phyloP scores from a whole-genome alignment of 2,888 invertebrate species.

The Tetramorium bicarinatum region DNA sequence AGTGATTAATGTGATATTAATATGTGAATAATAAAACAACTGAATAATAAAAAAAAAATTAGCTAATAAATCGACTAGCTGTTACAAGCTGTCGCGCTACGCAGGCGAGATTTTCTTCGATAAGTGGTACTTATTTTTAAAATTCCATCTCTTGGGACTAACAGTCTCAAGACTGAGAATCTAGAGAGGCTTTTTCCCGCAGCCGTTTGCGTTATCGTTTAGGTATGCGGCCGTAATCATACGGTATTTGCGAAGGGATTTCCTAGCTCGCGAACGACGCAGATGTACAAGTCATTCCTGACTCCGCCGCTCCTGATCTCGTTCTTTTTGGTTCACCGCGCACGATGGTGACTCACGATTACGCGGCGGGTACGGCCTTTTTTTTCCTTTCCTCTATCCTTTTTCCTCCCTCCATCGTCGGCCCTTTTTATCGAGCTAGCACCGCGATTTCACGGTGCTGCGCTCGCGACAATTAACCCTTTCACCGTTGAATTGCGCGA shows the following conservation, averaged over 20 bases:
- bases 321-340: slow-evolving; percentile 55
- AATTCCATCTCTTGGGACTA: not conserved
- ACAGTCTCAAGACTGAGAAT: not conserved
- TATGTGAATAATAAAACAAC: not conserved
- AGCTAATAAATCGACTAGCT: not conserved
- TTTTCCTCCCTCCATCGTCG: not conserved
- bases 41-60: not conserved
- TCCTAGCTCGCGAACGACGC: not conserved
- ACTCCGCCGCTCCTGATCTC: slow-evolving; percentile 56
- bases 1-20: not conserved
- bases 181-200: slow-evolving; percentile 21
- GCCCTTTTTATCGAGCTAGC: slow-evolving; percentile 32
- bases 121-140: not conserved
- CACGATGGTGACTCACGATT: slow-evolving; percentile 72
- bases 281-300: slow-evolving; percentile 18
- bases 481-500: slow-evolving; percentile 51
- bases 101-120: not conserved
- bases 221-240: slow-evolving; percentile 32
- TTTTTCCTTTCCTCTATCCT: slow-evolving; percentile 9
- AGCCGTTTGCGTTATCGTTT: slow-evolving; percentile 38
- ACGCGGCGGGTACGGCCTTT: slow-evolving; percentile 42
- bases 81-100: not conserved
- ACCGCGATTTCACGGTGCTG: slow-evolving; percentile 52
- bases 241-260: slow-evolving; percentile 30
- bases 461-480: slow-evolving; percentile 54